phyloP scores from a whole-genome alignment of 2,888 invertebrate species.

The Dicroscelio sp. region DNA sequence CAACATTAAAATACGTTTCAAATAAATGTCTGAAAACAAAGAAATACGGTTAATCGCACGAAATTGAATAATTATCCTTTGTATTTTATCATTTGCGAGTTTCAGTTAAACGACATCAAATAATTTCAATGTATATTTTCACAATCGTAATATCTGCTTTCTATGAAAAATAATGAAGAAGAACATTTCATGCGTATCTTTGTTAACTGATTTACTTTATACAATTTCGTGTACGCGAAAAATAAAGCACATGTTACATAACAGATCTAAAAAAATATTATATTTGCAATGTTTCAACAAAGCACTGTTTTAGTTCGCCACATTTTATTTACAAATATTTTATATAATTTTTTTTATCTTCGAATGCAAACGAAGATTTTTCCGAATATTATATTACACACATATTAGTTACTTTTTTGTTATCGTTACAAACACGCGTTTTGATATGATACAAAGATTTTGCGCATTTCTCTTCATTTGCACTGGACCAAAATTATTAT shows the following conservation, averaged over 20 bases:
- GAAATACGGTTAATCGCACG: no score
- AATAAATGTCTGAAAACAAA: no score
- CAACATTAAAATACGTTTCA: no score
- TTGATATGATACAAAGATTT: slow-evolving; percentile 7
- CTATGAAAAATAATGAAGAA: neutral
- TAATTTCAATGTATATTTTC: no score
- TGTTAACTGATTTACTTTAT: slow-evolving; percentile 40
- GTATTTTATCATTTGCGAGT: no score
- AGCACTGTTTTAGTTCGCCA: slow-evolving; percentile 19
- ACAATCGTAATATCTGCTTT: neutral
- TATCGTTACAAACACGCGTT: slow-evolving; percentile 20
- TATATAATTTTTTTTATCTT: slow-evolving; percentile 48
- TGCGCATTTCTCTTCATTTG: neutral
- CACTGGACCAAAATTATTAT: slow-evolving; percentile 14
- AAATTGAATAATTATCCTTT: no score
- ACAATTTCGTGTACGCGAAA: slow-evolving; percentile 37
- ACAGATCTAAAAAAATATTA: slow-evolving; percentile 5
- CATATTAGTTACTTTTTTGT: slow-evolving; percentile 33
- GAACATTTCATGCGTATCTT: slow-evolving; percentile 5
- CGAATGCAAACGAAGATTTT: slow-evolving; percentile 19
- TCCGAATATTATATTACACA: slow-evolving; percentile 27
- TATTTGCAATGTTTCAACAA: slow-evolving; percentile 42
- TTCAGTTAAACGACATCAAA: neutral
- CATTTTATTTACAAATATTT: slow-evolving; percentile 61
- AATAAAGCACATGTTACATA: slow-evolving; percentile 22